phyloP scores from a whole-genome alignment of 2,113 vertebrate genomes.

The Perca fluviatilis region DNA sequence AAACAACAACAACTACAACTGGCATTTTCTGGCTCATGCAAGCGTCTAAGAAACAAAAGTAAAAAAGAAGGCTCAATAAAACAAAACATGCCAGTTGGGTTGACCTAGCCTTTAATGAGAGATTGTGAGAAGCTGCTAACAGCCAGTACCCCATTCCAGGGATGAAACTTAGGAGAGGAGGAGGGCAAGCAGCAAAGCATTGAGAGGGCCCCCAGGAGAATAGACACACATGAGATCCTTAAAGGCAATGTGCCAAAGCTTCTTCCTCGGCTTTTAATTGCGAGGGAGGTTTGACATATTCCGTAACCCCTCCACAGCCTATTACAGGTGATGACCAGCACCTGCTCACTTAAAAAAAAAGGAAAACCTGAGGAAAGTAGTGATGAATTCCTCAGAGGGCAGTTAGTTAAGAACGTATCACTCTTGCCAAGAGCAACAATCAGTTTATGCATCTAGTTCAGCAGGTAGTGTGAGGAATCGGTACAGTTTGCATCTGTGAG shows the following conservation, averaged over 20 bases:
- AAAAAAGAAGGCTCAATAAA: constrained; percentile 68
- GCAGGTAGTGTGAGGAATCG: constrained; percentile 10
- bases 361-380: constrained; percentile 43
- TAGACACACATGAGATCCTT: constrained; percentile 78
- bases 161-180: constrained; percentile 69
- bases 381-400: constrained; percentile 73
- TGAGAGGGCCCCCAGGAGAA: constrained; percentile 74
- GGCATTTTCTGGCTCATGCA: constrained; percentile 42
- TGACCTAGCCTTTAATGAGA: constrained; percentile 80
- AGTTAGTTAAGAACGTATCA: constrained; percentile 73
- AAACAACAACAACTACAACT: not conserved
- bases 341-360: constrained; percentile 56
- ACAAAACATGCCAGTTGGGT: constrained; percentile 69
- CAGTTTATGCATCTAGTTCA: constrained; percentile 47
- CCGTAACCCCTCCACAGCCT: constrained; percentile 75
- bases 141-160: constrained; percentile 73
- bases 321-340: constrained; percentile 81
- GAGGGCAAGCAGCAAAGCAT: constrained; percentile 73
- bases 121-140: constrained; percentile 78
- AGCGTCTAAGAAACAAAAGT: constrained; percentile 37
- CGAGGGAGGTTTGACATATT: constrained; percentile 77
- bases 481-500: constrained; percentile 36
- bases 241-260: constrained; percentile 73
- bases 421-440: constrained; percentile 64
- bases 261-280: constrained; percentile 80